These are phyloP conservation scores for Ectropis crepuscularia DNA, from an alignment of 2,888 invertebrate species.

Conservation along the genomic window DNA sequence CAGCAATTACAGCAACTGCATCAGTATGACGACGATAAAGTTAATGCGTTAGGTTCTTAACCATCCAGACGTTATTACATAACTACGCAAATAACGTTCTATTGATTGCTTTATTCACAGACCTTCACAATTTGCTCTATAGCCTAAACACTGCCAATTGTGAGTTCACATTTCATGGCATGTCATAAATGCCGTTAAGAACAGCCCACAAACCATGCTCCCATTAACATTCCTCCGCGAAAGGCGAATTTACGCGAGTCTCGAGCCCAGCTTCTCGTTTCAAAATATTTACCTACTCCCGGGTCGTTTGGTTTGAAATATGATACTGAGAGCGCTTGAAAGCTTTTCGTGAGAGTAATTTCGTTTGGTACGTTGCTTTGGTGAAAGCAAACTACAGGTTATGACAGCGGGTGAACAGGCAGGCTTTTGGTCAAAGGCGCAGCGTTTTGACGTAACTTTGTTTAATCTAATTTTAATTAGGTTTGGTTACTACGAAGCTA, in stretches of 20 bases:
- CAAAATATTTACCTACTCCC: conserved; percentile 31
- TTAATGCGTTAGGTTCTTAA: too few relatives aligned
- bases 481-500: too few relatives aligned
- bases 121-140: not conserved
- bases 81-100: too few relatives aligned
- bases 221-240: conserved; percentile 30
- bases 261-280: conserved; percentile 12
- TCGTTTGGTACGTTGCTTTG: conserved; percentile 9
- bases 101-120: too few relatives aligned
- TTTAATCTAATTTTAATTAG: too few relatives aligned
- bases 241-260: conserved; percentile 18
- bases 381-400: conserved; percentile 5
- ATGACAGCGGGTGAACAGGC: conserved; percentile 14
- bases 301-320: conserved; percentile 30
- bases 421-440: conserved; percentile 3
- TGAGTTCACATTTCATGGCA: conserved; percentile 6
- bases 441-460: too few relatives aligned
- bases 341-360: conserved; percentile 26
- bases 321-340: conserved; percentile 22
- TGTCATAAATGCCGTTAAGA: conserved; percentile 6
- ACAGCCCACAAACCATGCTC: conserved; percentile 23
- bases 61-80: too few relatives aligned
- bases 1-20: too few relatives aligned
- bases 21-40: too few relatives aligned
- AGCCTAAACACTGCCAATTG: not conserved